Evolutionary conservation across 2,888 invertebrate genomes (phyloP).

Genomic region (Rhogogaster chlorosoma): DNA sequence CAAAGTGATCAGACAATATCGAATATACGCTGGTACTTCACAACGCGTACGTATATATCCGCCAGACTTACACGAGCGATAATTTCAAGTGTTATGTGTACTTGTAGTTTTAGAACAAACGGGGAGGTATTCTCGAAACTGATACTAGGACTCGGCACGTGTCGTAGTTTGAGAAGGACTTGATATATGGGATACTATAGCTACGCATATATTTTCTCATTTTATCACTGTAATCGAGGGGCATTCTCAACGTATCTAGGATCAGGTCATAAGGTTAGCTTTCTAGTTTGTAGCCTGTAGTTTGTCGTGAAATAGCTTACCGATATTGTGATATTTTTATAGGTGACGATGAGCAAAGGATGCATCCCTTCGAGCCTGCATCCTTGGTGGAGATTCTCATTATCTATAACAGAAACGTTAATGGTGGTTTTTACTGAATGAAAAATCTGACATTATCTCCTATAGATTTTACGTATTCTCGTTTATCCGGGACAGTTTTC

Average conservation of each 20-base stretch:
- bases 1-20: background rate
- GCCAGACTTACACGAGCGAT: background rate
- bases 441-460: background rate
- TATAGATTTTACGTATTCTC: background rate
- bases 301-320: constrained; percentile 65
- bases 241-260: background rate
- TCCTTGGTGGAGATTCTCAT: constrained; percentile 71
- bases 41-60: background rate
- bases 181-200: background rate
- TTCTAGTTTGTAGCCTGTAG: background rate
- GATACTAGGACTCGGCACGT: background rate
- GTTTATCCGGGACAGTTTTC: background rate
- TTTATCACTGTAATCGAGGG: background rate
- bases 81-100: background rate
- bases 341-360: constrained; percentile 77
- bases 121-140: background rate
- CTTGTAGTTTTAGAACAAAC: background rate
- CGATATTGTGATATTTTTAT: constrained; percentile 77
- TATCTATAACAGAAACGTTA: constrained; percentile 67
- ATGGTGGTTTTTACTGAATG: background rate
- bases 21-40: background rate
- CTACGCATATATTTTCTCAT: background rate
- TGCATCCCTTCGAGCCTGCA: constrained; percentile 77
- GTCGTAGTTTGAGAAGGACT: background rate
- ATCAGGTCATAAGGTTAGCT: background rate